These are phyloP conservation scores for Lycocorax pyrrhopterus DNA, from an alignment of 2,113 vertebrate species.

Conservation along the genomic window DNA sequence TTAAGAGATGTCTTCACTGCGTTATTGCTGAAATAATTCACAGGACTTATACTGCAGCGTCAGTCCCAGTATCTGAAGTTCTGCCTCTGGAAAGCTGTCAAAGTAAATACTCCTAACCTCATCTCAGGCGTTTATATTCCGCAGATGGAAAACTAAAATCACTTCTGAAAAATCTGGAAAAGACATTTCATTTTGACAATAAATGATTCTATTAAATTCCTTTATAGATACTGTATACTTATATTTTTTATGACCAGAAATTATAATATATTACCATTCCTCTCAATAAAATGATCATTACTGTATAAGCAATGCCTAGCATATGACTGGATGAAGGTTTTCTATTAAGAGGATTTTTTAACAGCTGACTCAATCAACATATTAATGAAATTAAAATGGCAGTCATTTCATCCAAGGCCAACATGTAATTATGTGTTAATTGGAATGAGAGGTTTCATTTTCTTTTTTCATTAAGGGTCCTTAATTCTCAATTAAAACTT, in stretches of 20 bases:
- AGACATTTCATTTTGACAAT: neutral
- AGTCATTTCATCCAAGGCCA: neutral
- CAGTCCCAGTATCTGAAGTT: neutral
- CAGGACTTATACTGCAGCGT: neutral
- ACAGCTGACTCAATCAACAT: neutral
- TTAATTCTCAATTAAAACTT: neutral
- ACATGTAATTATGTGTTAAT: neutral
- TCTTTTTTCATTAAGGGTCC: neutral
- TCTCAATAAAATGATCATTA: neutral
- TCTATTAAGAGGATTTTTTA: neutral
- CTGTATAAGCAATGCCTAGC: neutral
- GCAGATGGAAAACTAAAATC: neutral
- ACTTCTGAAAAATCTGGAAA: neutral
- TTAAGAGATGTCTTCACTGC: neutral
- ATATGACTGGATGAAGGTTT: neutral
- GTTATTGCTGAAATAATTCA: neutral
- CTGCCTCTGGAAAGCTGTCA: neutral
- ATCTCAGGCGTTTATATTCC: neutral
- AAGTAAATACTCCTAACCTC: neutral
- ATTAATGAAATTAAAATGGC: neutral
- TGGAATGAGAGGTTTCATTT: neutral
- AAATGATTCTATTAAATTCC: neutral
- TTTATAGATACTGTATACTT: neutral
- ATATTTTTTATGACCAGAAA: neutral
- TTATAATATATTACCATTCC: neutral